Percentiles rank a stretch among this genome's conserved stretches.
Conservation (phyloP, 2,888 invertebrate genomes). For the Dasypolia templi region DNA sequence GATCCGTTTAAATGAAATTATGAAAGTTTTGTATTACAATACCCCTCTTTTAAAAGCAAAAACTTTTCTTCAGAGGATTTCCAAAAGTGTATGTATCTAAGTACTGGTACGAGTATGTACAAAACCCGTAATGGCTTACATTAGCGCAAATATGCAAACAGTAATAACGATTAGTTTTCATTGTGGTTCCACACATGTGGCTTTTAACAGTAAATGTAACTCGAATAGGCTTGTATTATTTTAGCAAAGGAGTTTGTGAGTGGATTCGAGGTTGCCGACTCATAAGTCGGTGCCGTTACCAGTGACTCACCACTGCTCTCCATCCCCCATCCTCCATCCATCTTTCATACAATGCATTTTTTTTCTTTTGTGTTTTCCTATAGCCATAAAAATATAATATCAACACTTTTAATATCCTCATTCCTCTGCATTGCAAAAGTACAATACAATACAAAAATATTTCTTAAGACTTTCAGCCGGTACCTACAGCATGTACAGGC, state of each 20-base stretch:
- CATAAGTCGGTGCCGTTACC: too few relatives aligned
- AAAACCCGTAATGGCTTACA: slow-evolving; percentile 13
- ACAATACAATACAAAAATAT: background rate
- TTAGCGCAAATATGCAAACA: slow-evolving; percentile 35
- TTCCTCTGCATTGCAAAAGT: background rate
- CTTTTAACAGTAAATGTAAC: slow-evolving; percentile 46
- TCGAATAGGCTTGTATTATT: slow-evolving; percentile 23
- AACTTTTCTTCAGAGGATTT: background rate
- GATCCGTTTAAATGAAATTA: background rate
- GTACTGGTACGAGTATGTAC: slow-evolving; percentile 1
- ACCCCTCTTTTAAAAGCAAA: background rate
- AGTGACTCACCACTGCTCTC: too few relatives aligned
- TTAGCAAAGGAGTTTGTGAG: background rate
- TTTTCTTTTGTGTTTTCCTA: background rate
- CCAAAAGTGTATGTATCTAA: background rate
- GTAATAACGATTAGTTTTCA: slow-evolving; percentile 58
- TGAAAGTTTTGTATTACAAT: background rate
- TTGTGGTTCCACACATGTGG: slow-evolving; percentile 35
- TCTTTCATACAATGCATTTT: background rate
- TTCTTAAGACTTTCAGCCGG: background rate
- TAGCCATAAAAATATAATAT: background rate
- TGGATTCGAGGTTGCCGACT: background rate
- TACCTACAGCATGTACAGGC: too few relatives aligned
- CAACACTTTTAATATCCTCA: background rate
- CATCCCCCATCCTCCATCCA: too few relatives aligned